Evolutionary conservation across 2,797 vertebrate species (phyloP).

Genomic region (Orestias chungarensis): DNA sequence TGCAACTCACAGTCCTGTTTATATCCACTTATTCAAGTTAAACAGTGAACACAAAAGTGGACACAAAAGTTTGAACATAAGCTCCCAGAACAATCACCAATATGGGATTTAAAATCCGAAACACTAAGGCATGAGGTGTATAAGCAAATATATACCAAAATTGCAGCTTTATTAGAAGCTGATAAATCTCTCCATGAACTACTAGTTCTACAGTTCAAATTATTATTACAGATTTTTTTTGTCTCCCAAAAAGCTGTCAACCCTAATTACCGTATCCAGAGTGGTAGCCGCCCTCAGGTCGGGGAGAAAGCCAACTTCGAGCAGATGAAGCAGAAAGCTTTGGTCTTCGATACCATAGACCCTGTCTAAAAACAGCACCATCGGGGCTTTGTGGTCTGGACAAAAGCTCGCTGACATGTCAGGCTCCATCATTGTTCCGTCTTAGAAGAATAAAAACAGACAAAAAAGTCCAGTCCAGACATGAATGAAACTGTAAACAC

Average conservation of each 20-base stretch:
- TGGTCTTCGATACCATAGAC: constrained; percentile 98
- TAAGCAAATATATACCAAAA: neutral
- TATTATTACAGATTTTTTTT: constrained; percentile 3
- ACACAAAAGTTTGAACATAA: too few relatives aligned
- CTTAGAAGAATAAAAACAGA: constrained; percentile 73
- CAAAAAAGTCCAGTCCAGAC: constrained; percentile 10
- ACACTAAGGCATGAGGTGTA: neutral
- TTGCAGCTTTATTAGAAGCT: constrained; percentile 5
- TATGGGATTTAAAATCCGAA: neutral
- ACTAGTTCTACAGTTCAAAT: constrained; percentile 23
- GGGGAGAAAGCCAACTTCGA: constrained; percentile 96
- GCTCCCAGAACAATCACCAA: too few relatives aligned
- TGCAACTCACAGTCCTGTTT: neutral
- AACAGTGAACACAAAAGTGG: too few relatives aligned
- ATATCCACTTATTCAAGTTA: neutral
- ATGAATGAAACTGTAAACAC: constrained; percentile 25
- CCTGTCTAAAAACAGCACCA: constrained; percentile 97
- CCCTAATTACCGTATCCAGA: constrained; percentile 87
- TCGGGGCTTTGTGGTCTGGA: constrained; percentile 97
- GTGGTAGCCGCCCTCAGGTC: constrained; percentile 94
- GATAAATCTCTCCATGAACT: constrained; percentile 8
- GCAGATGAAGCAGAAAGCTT: constrained; percentile 91
- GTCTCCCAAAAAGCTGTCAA: neutral
- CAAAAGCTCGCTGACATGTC: constrained; percentile 97
- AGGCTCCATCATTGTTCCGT: constrained; percentile 91